Evolutionary conservation across 1,140 invertebrate species (phyloP).

Genomic region (Ips nitidus): DNA sequence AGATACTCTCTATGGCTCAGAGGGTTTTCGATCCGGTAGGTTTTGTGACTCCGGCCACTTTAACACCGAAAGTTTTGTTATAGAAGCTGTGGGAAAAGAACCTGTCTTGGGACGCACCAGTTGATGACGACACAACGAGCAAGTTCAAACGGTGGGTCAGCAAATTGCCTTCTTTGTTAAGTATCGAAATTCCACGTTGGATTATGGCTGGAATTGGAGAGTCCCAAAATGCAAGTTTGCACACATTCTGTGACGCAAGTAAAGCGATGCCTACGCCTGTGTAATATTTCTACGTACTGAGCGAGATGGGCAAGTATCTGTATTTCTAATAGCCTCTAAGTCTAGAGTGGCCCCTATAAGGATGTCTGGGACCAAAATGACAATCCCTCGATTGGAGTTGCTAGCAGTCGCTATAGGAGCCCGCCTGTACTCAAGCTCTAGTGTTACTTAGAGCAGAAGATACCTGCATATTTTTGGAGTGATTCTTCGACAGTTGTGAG

Average conservation of each 20-base stretch:
- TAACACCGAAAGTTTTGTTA: background rate
- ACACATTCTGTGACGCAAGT: background rate
- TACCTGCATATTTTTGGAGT: no score
- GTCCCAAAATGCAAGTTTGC: conserved; percentile 13
- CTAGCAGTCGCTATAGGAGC: conserved; percentile 31
- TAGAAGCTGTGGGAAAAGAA: no score
- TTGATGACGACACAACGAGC: conserved; percentile 17
- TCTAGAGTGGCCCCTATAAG: conserved; percentile 21
- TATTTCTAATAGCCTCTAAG: no score
- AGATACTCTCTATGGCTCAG: background rate
- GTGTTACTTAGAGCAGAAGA: no score
- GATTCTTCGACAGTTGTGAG: no score
- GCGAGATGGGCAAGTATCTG: background rate
- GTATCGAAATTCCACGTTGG: conserved; percentile 34
- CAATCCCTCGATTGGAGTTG: conserved; percentile 45
- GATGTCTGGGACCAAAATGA: conserved; percentile 23
- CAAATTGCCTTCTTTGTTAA: conserved; percentile 17
- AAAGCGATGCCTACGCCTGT: conserved; percentile 17
- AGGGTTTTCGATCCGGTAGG: conserved; percentile 42
- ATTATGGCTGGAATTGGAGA: conserved; percentile 5
- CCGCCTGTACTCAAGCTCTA: no score
- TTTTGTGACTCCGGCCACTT: conserved; percentile 19
- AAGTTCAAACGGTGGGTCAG: conserved; percentile 27
- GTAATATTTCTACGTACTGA: conserved; percentile 32
- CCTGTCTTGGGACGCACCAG: background rate